Percentiles rank a stretch among this genome's conserved stretches.
These are phyloP conservation scores for Holothuria leucospilota DNA, from an alignment of 53 echinoderm and acorn worm genomes.

Conservation along the genomic window DNA sequence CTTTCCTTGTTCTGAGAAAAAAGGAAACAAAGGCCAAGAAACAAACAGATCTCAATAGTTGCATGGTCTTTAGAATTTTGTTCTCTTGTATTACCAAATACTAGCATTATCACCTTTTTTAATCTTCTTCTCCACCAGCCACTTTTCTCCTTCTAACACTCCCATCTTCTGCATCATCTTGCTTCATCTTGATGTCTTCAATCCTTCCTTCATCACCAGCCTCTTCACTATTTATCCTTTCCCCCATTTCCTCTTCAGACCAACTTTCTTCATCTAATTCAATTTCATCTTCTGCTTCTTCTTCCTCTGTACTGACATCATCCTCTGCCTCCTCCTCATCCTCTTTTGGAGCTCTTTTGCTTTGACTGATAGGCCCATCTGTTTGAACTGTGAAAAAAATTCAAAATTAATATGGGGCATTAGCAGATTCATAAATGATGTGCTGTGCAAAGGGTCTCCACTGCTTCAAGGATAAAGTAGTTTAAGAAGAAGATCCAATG, in stretches of 20 bases:
- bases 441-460: no score
- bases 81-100: no score
- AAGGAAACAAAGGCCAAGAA: no score
- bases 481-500: no score
- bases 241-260: background rate
- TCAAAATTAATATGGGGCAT: no score
- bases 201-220: background rate
- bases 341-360: no score
- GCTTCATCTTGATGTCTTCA: background rate
- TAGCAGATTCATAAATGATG: no score
- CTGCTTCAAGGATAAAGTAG: no score
- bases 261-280: constrained; percentile 8
- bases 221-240: background rate
- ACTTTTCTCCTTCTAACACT: constrained; percentile 19
- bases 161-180: background rate
- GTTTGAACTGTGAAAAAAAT: constrained; percentile 8
- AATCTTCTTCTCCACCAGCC: background rate
- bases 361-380: background rate
- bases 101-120: background rate
- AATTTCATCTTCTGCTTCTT: background rate
- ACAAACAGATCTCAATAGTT: no score
- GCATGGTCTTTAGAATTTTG: no score
- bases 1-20: no score
- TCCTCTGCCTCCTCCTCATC: background rate
- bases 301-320: background rate